A percentile compares a stretch with the other conserved stretches of the same genome.
Evolutionary conservation across 2,797 vertebrate species (phyloP).

Genomic region (Leptatherina wallacei): DNA sequence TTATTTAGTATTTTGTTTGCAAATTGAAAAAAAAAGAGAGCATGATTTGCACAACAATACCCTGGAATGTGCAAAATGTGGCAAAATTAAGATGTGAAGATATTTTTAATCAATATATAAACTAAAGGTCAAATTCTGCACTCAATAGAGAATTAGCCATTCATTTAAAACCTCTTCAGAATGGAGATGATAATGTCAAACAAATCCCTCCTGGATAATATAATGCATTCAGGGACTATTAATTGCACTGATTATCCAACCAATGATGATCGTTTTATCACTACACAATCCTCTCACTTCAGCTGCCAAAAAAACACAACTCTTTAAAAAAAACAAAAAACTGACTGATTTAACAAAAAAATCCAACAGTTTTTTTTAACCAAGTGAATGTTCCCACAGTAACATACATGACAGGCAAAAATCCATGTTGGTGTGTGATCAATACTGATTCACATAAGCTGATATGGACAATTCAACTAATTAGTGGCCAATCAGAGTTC

Average conservation of each 20-base stretch:
- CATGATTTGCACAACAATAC: constrained; percentile 28
- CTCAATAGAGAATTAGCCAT: constrained; percentile 50
- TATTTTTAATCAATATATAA: constrained; percentile 34
- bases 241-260: constrained; percentile 35
- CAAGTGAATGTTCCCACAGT: background rate
- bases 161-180: constrained; percentile 26
- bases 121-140: constrained; percentile 42
- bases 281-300: background rate
- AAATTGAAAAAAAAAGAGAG: constrained; percentile 8
- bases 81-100: constrained; percentile 35
- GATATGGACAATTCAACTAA: background rate
- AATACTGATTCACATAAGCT: background rate
- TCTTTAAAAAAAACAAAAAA: background rate
- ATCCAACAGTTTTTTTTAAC: background rate
- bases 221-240: constrained; percentile 29
- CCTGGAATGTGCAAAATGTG: constrained; percentile 19
- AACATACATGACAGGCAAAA: background rate
- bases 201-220: constrained; percentile 31
- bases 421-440: too few species aligned
- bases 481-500: background rate
- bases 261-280: constrained; percentile 3
- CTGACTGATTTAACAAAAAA: constrained; percentile 3
- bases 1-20: constrained; percentile 10
- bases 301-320: background rate
- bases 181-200: constrained; percentile 33